Base-by-base conservation (phyloP, 2,888 invertebrate species). In the Philaethria dido region DNA sequence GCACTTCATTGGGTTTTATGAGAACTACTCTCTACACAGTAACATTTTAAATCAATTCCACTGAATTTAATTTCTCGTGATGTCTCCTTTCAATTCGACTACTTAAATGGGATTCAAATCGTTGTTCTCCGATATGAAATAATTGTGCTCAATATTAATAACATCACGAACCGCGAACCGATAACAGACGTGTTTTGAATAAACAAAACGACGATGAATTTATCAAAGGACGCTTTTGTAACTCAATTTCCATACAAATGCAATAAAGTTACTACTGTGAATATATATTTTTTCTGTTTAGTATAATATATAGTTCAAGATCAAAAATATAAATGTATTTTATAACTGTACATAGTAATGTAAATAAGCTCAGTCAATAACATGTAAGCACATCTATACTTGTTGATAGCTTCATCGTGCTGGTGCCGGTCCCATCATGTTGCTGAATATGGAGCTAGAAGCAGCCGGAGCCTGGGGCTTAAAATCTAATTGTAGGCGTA, bases 181-280 rank as follows among this genome's bases (percentile, higher is more conserved):
- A 76, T 76, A 78, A 73, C 77, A 76, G 62, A 80, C 78, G 76
- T 77, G 80, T 78, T 79, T 78, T 73, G 76, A 83, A 84, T 81
- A 84, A 80, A 82, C 78, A 83, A 80, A 79, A 74, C 76, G 62
- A 68, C 78, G 71, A 80, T 80, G 77, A 82, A 84, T 84, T 82
- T 83, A 85, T 82, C 76, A 79, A 73, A 71, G 72, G 78, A 78
- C 75, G 78, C 76, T 78, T 80, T 81, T 75, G 78, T 76, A 71
- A 74, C 74, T 76, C 73, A 71, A 86, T 89, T 87, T 84, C 82
- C 87, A 88, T 89, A 86, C 77, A 83, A 79, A 85, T 84, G 78
- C 84, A 85, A 87, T 88, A 85, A 85, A 87, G 82, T 80, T 63
- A 62, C 64, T 68, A 62, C 64, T 68, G 39, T 62, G 54, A 68